Evolutionary conservation across 2,113 vertebrate genomes (phyloP), one percentile per base, ranked within the genome.

Genomic region (Oxygymnocypris stewartii): DNA sequence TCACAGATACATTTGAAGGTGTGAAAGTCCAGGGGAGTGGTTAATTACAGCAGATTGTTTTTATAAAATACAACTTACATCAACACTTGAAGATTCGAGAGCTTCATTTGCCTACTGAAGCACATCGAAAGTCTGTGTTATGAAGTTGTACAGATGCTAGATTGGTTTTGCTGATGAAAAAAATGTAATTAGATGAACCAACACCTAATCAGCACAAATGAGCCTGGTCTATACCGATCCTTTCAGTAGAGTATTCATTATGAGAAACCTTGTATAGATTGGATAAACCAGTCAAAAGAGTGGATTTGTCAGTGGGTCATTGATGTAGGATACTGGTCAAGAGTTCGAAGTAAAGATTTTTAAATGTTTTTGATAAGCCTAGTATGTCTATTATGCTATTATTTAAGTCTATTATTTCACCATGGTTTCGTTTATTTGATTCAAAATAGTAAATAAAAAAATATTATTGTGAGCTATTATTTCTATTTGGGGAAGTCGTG

Each of bases 301-400:
- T 67, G 40, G 59, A 11, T 47, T 28, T 51, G 40, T 73, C 35
- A 18, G 37, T 37, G 25, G 4, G 35, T 28, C 18, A 78, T 95
- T 95, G 25, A 51, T 20, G 54, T 57, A 20, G 16, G 18, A 57
- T 57, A 57, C 54, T 57, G 54, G 54, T 20, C 54, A 57, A 18
- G 18, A 14, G 47, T 49, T 49, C 13, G 47, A 12, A 49, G 4
- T 49, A 13, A 51, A 18, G 6, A 44, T 54, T 54, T 51, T 8
- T 2, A 16, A 51, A 13, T 51, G 49, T 51, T 51, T 54, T 54
- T 54, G 51, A 18, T 54, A 57, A 59, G 54, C 20, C 54, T 59
- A 20, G 20, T 59, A 59, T 59, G 54, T 59, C 57, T 59, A 0
- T n/a, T 59, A 59, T 59, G 7, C 20, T 59, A 23, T 59, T 59